Percentiles rank a stretch among this genome's conserved stretches.
These are phyloP conservation scores for Liposcelis brunnea DNA, from an alignment of 2,888 invertebrate species.

Conservation along the genomic window DNA sequence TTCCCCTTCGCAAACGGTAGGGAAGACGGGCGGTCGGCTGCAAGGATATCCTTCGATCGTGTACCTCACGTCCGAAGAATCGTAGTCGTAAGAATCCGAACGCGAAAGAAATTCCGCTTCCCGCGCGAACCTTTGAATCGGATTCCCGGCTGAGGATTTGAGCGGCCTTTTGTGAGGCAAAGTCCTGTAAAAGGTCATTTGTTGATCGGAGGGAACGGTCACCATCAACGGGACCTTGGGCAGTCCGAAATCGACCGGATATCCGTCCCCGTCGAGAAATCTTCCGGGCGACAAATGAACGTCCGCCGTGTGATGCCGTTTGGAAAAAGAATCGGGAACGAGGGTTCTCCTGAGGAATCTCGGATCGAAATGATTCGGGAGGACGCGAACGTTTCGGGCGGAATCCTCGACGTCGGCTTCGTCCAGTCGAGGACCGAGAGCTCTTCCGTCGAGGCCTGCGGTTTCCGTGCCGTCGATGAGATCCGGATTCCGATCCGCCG, in stretches of 20 bases:
- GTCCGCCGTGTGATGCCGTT: constrained; percentile 40
- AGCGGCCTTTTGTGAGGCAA: constrained; percentile 52
- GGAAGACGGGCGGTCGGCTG: constrained; percentile 24
- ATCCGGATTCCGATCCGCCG: constrained; percentile 55
- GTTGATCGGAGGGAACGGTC: constrained; percentile 15
- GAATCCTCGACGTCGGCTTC: constrained; percentile 15
- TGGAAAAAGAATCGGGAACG: constrained; percentile 34
- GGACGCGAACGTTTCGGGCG: too few relatives aligned
- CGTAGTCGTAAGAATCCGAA: constrained; percentile 29
- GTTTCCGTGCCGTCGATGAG: constrained; percentile 61
- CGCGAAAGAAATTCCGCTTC: constrained; percentile 47
- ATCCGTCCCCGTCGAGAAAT: constrained; percentile 60
- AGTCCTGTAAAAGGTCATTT: constrained; percentile 48
- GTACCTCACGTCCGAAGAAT: constrained; percentile 44
- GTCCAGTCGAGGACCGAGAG: constrained; percentile 17
- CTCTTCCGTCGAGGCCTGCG: constrained; percentile 23
- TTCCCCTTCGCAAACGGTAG: constrained; percentile 31
- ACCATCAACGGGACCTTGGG: constrained; percentile 32
- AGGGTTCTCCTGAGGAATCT: constrained; percentile 28
- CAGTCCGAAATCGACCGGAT: constrained; percentile 58
- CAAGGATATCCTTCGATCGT: constrained; percentile 68
- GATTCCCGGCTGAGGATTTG: constrained; percentile 35
- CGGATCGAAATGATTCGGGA: constrained; percentile 16
- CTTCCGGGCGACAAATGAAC: constrained; percentile 53
- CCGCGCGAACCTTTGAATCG: constrained; percentile 37